These are phyloP conservation scores for Rhynchonycteris naso DNA, from an alignment of 2,797 vertebrate species.

Conservation along the genomic window DNA sequence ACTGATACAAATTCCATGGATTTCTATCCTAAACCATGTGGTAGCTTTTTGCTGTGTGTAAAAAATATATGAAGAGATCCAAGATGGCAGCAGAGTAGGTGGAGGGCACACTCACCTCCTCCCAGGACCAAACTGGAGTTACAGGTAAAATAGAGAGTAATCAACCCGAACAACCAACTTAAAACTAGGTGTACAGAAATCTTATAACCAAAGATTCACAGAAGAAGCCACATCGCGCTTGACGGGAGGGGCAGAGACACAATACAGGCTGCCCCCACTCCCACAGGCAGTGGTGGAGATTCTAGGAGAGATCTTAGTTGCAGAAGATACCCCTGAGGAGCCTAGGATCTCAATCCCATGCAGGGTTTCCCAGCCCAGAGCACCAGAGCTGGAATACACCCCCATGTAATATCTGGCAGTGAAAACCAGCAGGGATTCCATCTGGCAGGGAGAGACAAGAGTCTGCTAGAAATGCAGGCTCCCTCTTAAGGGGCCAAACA, in stretches of 20 bases:
- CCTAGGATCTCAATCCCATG: background rate
- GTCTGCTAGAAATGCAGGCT: too few species aligned
- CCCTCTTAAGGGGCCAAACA: too few species aligned
- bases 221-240: background rate
- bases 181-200: background rate
- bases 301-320: background rate
- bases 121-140: background rate
- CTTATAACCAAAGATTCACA: background rate
- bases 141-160: background rate
- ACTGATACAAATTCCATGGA: background rate
- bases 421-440: too few species aligned
- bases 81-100: background rate
- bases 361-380: background rate
- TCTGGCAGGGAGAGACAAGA: too few species aligned
- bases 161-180: background rate
- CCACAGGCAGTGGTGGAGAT: background rate
- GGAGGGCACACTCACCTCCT: background rate
- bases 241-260: background rate
- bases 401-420: too few species aligned
- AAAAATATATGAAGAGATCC: background rate
- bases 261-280: background rate
- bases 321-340: background rate
- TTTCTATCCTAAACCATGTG: constrained; percentile 14
- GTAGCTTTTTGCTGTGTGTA: background rate
- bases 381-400: background rate